Evolutionary conservation across 2,888 invertebrate species (phyloP), one percentile per base, ranked within the genome.

Genomic region (Elaeidobius kamerunicus): DNA sequence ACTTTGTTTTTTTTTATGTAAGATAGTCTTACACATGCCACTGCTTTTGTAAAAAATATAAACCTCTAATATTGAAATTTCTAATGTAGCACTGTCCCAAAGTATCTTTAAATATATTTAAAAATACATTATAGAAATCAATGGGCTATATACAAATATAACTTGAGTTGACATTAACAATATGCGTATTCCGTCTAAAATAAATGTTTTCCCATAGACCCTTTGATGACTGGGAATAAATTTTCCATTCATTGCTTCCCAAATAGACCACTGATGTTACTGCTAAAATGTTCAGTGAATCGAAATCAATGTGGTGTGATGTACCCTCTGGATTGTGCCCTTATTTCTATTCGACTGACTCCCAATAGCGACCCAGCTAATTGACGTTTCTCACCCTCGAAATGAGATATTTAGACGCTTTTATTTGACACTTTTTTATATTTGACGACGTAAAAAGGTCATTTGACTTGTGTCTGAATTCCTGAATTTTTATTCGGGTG

Each of bases 171-270:
- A n/a, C n/a, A n/a, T n/a, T 30, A 4, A 30, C 11, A 30, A 9
- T 23, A 6, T 30, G 30, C 30, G 30, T 30, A 23, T 44, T 38
- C 39, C 20, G 20, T 15, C 23, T 23, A 32, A 52, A 52, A 52
- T 52, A 42, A 53, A 45, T 51, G 50, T 50, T 55, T 54, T 55
- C 55, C 55, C 55, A 55, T 55, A 28, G 45, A 40, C 46, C 55
- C 55, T 46, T 47, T 52, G 34, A 49, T 43, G 56, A 43, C 30
- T 28, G 30, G 63, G 71, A 71, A 71, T 72, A 70, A 68, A 70
- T 72, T 71, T 71, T 71, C 71, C 67, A 65, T 65, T 67, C 69
- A 69, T 67, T 69, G 69, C 65, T 64, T 66, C 60, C 67, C 70
- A 71, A 72, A 71, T 70, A 65, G 69, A 67, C 67, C 62, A 38